phyloP scores from a whole-genome alignment of 2,888 invertebrate species.

The Gortyna flavago region DNA sequence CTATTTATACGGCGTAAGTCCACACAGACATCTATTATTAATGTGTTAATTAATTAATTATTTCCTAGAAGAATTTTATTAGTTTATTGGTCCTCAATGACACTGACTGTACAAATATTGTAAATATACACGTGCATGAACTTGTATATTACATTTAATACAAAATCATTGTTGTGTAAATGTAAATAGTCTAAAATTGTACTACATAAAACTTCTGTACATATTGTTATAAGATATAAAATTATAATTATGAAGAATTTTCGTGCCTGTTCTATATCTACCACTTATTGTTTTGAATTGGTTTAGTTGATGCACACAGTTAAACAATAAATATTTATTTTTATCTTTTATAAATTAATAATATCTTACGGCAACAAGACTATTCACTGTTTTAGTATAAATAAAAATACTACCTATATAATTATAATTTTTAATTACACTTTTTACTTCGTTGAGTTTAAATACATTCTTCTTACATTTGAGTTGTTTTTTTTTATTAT shows the following conservation, averaged over 20 bases:
- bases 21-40: constrained; percentile 12
- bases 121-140: constrained; percentile 47
- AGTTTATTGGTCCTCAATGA: constrained; percentile 24
- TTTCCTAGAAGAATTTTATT: not conserved
- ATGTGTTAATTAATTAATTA: constrained; percentile 12
- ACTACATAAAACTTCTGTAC: constrained; percentile 84
- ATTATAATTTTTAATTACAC: constrained; percentile 35
- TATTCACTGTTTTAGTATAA: constrained; percentile 30
- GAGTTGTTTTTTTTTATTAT: constrained; percentile 25
- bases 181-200: constrained; percentile 56
- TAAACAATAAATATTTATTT: not conserved
- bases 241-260: constrained; percentile 66
- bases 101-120: constrained; percentile 51
- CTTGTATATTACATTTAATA: constrained; percentile 49
- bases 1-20: not conserved
- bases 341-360: not conserved
- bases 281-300: constrained; percentile 21
- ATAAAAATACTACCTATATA: constrained; percentile 21
- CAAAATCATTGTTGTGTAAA: constrained; percentile 43
- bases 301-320: not conserved
- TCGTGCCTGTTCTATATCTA: constrained; percentile 80
- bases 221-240: constrained; percentile 64
- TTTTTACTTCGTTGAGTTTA: constrained; percentile 55
- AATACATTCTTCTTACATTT: constrained; percentile 63
- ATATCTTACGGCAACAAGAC: constrained; percentile 8